A percentile compares a stretch with the other conserved stretches of the same genome.
These are phyloP conservation scores for Himalopsyche anomala DNA, from an alignment of 2,888 invertebrate genomes.

Conservation along the genomic window DNA sequence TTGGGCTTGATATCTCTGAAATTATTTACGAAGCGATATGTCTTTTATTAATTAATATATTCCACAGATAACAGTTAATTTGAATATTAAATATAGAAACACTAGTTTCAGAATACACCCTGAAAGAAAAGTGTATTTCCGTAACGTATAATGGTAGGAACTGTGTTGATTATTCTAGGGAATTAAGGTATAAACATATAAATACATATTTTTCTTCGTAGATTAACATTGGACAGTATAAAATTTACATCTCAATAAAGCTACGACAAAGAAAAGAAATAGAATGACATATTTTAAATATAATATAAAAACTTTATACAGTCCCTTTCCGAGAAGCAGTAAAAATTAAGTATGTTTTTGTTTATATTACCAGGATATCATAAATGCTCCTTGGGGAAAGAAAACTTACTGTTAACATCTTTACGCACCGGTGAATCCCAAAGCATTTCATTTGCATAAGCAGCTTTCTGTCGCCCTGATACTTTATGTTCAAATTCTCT, in stretches of 20 bases:
- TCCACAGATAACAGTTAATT: no score
- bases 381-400: constrained; percentile 1
- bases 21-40: no score
- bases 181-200: no score
- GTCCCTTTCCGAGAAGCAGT: constrained; percentile 1
- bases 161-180: no score
- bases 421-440: constrained; percentile 3
- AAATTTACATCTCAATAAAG: not conserved
- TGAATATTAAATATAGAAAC: no score
- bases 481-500: constrained; percentile 14
- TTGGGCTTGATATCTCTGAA: no score
- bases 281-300: not conserved
- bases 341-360: constrained; percentile 35
- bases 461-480: constrained; percentile 23
- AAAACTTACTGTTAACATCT: constrained; percentile 31
- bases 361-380: constrained; percentile 35
- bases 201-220: no score
- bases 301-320: not conserved
- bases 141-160: no score
- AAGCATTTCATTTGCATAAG: constrained; percentile 34
- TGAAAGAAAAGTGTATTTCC: no score
- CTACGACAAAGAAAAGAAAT: not conserved
- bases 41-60: no score
- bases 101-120: no score
- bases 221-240: no score